Conservation (phyloP, 2,888 invertebrate species). For the Eristalis tenax region DNA sequence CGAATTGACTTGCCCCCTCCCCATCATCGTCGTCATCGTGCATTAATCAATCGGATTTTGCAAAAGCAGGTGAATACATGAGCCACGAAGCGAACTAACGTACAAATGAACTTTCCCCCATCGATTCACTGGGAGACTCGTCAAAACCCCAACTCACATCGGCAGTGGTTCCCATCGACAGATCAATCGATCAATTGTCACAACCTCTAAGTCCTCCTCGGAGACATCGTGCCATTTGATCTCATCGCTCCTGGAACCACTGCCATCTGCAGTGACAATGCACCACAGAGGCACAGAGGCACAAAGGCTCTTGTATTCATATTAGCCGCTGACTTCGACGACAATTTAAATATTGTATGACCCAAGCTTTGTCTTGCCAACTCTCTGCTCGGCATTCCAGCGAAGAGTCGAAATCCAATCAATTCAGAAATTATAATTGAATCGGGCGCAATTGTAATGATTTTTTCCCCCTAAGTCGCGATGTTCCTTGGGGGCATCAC, state of each 20-base stretch:
- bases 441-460: constrained; percentile 60
- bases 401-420: constrained; percentile 48
- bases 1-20: neutral
- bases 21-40: neutral
- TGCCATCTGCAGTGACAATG: no score
- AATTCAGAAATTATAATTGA: constrained; percentile 71
- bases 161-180: constrained; percentile 36
- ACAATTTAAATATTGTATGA: constrained; percentile 58
- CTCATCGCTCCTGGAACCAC: constrained; percentile 25
- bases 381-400: constrained; percentile 7
- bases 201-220: neutral
- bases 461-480: constrained; percentile 43
- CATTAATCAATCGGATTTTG: neutral
- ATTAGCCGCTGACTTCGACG: constrained; percentile 21
- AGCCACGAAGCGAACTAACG: neutral
- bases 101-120: neutral
- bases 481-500: constrained; percentile 51
- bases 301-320: constrained; percentile 22
- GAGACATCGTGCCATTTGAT: constrained; percentile 50
- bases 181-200: constrained; percentile 69
- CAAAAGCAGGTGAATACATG: neutral
- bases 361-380: constrained; percentile 9
- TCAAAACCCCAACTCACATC: neutral
- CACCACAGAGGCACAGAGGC: constrained; percentile 2
- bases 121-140: neutral